Evolutionary conservation across 2,113 vertebrate species (phyloP).

Genomic region (Rhabdomys dilectus): DNA sequence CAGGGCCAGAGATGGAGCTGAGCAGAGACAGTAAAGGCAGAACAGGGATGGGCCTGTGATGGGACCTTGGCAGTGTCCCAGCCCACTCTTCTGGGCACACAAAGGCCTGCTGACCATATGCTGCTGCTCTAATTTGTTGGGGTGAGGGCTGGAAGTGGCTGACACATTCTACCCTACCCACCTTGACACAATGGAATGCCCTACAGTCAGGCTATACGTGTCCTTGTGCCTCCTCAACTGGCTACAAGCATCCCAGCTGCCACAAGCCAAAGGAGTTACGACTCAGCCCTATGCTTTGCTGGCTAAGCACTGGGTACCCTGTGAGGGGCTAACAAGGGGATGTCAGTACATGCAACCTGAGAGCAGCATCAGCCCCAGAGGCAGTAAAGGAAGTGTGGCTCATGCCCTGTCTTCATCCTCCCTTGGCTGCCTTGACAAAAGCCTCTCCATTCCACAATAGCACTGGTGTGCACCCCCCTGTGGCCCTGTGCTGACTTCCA

Average conservation of each 20-base stretch:
- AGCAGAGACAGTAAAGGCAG: not conserved
- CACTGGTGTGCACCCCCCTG: no score
- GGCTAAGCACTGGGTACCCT: no score
- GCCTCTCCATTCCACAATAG: not conserved
- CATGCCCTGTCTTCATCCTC: fast-evolving
- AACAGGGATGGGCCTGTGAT: not conserved
- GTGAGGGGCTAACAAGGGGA: not conserved
- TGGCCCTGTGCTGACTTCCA: not conserved
- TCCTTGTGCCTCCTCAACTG: not conserved
- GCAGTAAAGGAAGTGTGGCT: no score
- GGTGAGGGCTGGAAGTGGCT: not conserved
- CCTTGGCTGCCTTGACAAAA: not conserved
- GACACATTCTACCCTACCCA: not conserved
- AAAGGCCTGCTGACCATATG: conserved; percentile 46
- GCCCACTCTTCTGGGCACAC: not conserved
- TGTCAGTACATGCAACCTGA: not conserved
- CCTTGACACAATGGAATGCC: not conserved
- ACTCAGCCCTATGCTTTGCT: not conserved
- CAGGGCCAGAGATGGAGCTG: not conserved
- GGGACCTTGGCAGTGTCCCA: not conserved
- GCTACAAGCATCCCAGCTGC: not conserved
- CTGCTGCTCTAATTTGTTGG: conserved; percentile 48
- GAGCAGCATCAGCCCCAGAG: not conserved
- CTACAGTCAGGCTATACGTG: not conserved
- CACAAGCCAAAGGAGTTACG: not conserved